Evolutionary conservation across 2,888 invertebrate species (phyloP), one percentile per base, ranked within the genome.

Genomic region (Schizaphis graminum): DNA sequence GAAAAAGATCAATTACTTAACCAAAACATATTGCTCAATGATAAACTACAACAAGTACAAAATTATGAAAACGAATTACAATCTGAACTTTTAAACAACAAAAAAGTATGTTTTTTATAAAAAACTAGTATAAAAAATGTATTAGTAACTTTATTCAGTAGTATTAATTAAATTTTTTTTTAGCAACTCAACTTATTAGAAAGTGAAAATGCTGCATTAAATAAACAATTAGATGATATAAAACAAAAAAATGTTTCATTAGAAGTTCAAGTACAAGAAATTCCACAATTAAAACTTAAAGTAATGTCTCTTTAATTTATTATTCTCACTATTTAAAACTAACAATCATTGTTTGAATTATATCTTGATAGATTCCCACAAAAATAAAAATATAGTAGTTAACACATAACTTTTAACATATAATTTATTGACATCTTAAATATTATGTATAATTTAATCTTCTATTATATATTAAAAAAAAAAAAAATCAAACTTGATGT

Each of bases 1-100:
- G 99, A 99, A 95, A 97, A 98, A 61, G 98, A 98, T 95, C 97
- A 97, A 88, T 96, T 97, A 95, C 96, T 97, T 3, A 96, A 96
- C 56, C 96, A 95, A 95, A 96, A 95, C 96, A 95, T 95, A 21
- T 95, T 96, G 2, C 96, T 98, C 5, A 97, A 98, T 95, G 96
- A 96, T 21, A 97, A 97, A 95, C 96, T 98, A 16, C 96, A 97
- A 89, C 96, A 96, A 1, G 96, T 98, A 0, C 97, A 97, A 95
- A 97, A 97, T 21, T 97, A 97, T 95, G 98, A 98, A 95, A 96
- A 96, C 3, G 97, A 97, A 94, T 96, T 98, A 11, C 97, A 97
- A 95, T 96, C 96, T 35, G 98, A 98, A 95, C 96, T 97, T 4
- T 96, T 96, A 1, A 96, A 96, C 16, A 96, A 97, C 44, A 97